Base-by-base conservation (phyloP, 2,113 vertebrate species). In the Elephas maximus region DNA sequence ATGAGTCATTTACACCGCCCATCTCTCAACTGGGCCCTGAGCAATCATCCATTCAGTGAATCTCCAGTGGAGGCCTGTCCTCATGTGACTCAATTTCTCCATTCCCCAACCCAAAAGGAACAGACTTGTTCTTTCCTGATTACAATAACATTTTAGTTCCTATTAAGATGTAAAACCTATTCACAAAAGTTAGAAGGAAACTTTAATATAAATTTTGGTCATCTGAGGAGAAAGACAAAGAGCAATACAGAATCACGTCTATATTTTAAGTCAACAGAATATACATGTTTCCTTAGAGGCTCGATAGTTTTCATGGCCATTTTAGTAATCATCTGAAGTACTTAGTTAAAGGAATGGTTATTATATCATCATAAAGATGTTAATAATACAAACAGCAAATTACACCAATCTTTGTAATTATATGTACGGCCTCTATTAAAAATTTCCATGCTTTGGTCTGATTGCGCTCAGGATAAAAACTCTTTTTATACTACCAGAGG, bases 351-450 rank as follows among this genome's bases (percentile, higher is more conserved):
- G 45, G 53, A 97, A 94, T 95, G 77, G 93, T 97, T 95, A 96
- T 97, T 93, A 82, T 78, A 95, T 97, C 41, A 45, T 94, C 94
- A 96, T 96, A 97, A 96, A 18, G 73, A 92, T 97, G 88, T 95
- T 94, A 96, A 95, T 96, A 96, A 96, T 92, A 97, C 84, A 95
- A 98, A 97, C 78, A 97, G n/a, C 90, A 97, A 97, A 96, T 97
- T 96, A 71, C 10, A 96, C 41, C 62, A 97, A 86, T 97, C 81
- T 93, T 33, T 92, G 11, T 88, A 97, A 94, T 96, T 96, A 94
- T 94, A 78, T 67, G 44, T 95, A 84, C 7, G 0, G 48, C 96
- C 74, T 9, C 74, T 89, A 95, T 91, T 95, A 95, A 98, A 97
- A 97, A 97, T 90, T 41, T 95, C 93, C 48, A 90, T 78, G 69